Evolutionary conservation across 2,888 invertebrate species (phyloP).

Genomic region (Coleophora flavipennella): DNA sequence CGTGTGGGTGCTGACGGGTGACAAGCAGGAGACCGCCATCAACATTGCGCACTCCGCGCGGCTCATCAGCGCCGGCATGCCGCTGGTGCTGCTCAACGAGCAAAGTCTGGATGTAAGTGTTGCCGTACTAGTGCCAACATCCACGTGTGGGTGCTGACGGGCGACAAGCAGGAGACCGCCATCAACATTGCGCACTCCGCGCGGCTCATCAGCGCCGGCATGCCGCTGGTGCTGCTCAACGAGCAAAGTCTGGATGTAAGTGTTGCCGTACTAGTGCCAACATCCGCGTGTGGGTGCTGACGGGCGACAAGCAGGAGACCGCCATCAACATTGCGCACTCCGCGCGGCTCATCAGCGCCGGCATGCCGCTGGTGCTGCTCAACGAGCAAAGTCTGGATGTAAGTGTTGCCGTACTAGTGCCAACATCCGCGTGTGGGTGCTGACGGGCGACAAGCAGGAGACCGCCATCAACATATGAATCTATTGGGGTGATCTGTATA

Average conservation of each 20-base stretch:
- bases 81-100: conserved; percentile 90
- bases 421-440: too few relatives aligned
- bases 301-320: conserved; percentile 86
- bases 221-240: conserved; percentile 91
- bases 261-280: conserved; percentile 24
- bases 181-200: conserved; percentile 99
- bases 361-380: conserved; percentile 89
- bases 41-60: conserved; percentile 98
- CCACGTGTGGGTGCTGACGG: conserved; percentile 96
- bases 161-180: conserved; percentile 99
- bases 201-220: conserved; percentile 85
- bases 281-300: conserved; percentile 89
- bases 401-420: conserved; percentile 51
- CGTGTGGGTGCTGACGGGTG: conserved; percentile 98
- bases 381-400: conserved; percentile 95
- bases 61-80: conserved; percentile 88
- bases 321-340: conserved; percentile 98
- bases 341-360: conserved; percentile 85
- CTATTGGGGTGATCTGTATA: too few relatives aligned
- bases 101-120: conserved; percentile 89
- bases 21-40: conserved; percentile 99
- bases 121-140: neutral
- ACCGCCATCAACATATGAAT: too few relatives aligned
- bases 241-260: conserved; percentile 93
- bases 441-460: neutral